Evolutionary conservation across 2,113 vertebrate species (phyloP), one percentile per base, ranked within the genome.

Genomic region (Chaenogobius annularis): DNA sequence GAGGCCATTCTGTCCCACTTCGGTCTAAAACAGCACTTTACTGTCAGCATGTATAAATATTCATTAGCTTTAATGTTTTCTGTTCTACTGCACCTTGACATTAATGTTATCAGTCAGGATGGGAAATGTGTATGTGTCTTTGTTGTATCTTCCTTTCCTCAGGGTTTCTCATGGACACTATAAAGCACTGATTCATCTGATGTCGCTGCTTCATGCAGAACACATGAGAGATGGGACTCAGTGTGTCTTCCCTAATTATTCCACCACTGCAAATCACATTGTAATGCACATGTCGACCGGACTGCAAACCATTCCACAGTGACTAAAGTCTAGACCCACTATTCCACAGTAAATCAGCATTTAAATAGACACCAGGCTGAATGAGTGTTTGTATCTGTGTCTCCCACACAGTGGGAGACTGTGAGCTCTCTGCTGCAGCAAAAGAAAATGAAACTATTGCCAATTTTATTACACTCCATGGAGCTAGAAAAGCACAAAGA

Each of bases 11-110:
- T 86, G 86, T 87, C 83, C 84, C 86, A 85, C 86, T 91, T 89
- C 84, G 84, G 75, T 89, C 75, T 83, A 78, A 90, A 86, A 83
- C 85, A 86, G 89, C 83, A 87, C 84, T 89, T 90, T 88, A 90
- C 85, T 89, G 81, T 87, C 81, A 86, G 85, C 84, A 80, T 0
- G 66, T 70, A 89, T 92, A 83, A 80, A 92, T 92, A 92, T 92
- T 90, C 82, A 92, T 90, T 82, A 86, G 72, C 83, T 80, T 79
- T 84, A 84, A 89, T 89, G 86, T 88, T 82, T 90, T 89, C 83
- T 69, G 43, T 48, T 69, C 69, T 79, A 72, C 78, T 84, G 81
- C 87, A 91, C 86, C 87, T 90, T 88, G 89, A 91, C 85, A 88
- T 86, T 88, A 88, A 87, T 88, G 80, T 84, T 82, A 80, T 89